These are phyloP conservation scores for Podarcis lilfordi DNA, from an alignment of 2,797 vertebrate species.

Conservation along the genomic window DNA sequence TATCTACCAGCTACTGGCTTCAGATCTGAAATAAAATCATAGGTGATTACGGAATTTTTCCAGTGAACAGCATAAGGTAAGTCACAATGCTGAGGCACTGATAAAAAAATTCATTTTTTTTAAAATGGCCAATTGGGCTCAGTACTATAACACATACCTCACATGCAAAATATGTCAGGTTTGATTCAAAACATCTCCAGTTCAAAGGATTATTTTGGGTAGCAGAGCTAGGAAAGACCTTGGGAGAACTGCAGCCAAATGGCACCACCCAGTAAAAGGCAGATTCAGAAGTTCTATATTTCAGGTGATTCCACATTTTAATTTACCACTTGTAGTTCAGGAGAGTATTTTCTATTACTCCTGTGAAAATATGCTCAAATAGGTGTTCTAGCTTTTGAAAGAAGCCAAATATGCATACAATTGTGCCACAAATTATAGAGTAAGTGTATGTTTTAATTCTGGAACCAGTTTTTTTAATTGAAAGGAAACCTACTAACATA, in stretches of 20 bases:
- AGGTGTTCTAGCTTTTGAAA: neutral
- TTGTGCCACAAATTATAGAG: neutral
- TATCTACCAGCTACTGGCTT: neutral
- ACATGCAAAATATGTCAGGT: constrained; percentile 86
- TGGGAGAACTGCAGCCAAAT: neutral
- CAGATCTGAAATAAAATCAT: neutral
- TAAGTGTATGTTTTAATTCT: neutral
- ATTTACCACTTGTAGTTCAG: neutral
- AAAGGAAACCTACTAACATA: neutral
- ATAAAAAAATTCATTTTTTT: no score
- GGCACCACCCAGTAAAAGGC: neutral
- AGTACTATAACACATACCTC: constrained; percentile 75
- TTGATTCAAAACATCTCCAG: no score
- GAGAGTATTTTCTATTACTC: neutral
- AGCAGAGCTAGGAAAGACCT: neutral
- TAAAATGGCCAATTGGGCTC: constrained; percentile 45
- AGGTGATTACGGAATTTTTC: neutral
- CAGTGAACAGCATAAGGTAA: neutral
- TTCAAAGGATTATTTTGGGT: neutral
- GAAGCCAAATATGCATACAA: neutral
- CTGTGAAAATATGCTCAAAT: neutral
- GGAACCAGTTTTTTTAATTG: neutral
- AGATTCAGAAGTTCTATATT: neutral
- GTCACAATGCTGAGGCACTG: no score
- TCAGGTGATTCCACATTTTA: neutral